Base-by-base conservation (phyloP, 2,888 invertebrate genomes). In the Thereva nobilitata region DNA sequence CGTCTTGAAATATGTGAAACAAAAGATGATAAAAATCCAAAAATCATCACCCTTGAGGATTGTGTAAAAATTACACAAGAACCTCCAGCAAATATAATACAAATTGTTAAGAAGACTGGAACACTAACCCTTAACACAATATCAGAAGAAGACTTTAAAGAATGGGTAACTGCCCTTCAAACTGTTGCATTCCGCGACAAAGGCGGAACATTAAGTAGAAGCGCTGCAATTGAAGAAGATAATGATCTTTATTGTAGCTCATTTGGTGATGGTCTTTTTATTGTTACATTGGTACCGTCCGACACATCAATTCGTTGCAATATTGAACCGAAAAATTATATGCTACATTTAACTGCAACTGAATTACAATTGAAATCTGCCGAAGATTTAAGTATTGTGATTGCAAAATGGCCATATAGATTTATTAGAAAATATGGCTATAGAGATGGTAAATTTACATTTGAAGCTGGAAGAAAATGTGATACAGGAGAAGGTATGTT, bases 201-300 rank as follows among this genome's bases (percentile, higher is more conserved):
- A 52, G 82, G 83, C 40, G 80, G 82, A 67, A 72, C 74, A 9
- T 72, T 74, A 42, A 72, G 73, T 2, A 71, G 76, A 5, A 76
- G 76, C 38, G 85, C 84, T 10, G 78, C 77, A 5, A 88, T 92
- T 75, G 92, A 93, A 81, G 92, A 92, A 82, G 92, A 93, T 74
- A 93, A 93, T 79, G 93, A 93, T 79, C 82, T 93, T n/a, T 93
- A 93, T 77, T 92, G 91, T 76, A 90, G 92, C 47, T 90, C 91
- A 67, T 81, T 77, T 70, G 91, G 90, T 35, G 92, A 93, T 81
- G 92, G 91, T 57, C 84, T 91, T 10, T 93, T 92, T 77, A 86
- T 87, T 64, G 91, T 93, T 1, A 90, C 86, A 79, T 84, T 93
- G 74, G 87, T 89, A 72, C 84, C 89, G 44, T 91, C 92, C 1